Evolutionary conservation across 2,888 invertebrate species (phyloP), one percentile per base, ranked within the genome.

Genomic region (Polyommatus iphigenia): DNA sequence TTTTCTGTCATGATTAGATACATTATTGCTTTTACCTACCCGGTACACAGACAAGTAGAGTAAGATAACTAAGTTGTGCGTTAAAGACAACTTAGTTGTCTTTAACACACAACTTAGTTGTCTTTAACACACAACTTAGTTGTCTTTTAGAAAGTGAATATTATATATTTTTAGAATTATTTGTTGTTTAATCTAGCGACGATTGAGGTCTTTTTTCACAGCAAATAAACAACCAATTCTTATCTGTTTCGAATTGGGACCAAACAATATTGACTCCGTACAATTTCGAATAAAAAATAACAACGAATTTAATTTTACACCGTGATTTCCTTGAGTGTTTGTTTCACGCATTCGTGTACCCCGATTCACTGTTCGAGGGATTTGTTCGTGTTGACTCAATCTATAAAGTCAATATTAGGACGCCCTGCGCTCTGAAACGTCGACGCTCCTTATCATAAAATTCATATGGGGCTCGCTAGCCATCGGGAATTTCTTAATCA

Each of bases 391-490:
- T 75, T 75, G 54, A 75, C 50, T 75, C 75, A 75, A 75, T 75
- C 50, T 75, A 75, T 75, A 46, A 54, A 75, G 75, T 75, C 46
- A 75, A 75, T 50, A 75, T 75, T 75, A 72, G 20, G 10, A 50
- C 29, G 41, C 46, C 41, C 7, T 41, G 72, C 72, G n/a, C 24
- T 24, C 18, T 15, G 24, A 46, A 46, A 15, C 7, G 46, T 18
- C 75, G 50, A 13, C 15, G 73, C 29, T 50, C 29, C 50, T 54
- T 73, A 62, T 62, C 67, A 67, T 67, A 67, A 67, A 67, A 67
- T 67, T 67, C 67, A 29, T 67, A 67, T 29, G 29, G 67, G 29
- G 67, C 29, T 67, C 67, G 67, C 29, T 67, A 67, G 67, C 67
- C 67, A 32, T 67, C 29, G 67, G 67, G 67, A 67, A 67, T 67